Evolutionary conservation across 2,888 invertebrate genomes (phyloP).

Genomic region (Xylota segnis): DNA sequence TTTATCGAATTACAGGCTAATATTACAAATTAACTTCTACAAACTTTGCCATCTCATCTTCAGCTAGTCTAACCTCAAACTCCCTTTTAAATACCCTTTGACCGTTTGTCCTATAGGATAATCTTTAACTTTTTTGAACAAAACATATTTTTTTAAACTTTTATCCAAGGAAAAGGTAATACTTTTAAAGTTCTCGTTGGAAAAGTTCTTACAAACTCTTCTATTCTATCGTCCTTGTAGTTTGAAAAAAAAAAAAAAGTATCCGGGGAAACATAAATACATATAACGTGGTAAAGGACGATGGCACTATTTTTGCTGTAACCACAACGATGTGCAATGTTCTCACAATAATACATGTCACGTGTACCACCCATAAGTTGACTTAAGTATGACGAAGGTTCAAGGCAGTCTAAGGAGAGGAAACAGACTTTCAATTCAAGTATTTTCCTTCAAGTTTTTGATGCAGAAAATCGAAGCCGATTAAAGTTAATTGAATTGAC

Average conservation of each 20-base stretch:
- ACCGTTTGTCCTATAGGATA: not conserved
- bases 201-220: not conserved
- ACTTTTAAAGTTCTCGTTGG: not conserved
- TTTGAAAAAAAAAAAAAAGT: too few species aligned
- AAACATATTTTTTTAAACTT: not conserved
- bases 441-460: not conserved
- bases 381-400: not conserved
- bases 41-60: not conserved
- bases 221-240: not conserved
- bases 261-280: too few species aligned
- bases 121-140: not conserved
- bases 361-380: not conserved
- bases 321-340: not conserved
- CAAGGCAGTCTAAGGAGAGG: not conserved
- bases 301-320: not conserved
- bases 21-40: not conserved
- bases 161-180: not conserved
- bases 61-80: not conserved
- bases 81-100: not conserved
- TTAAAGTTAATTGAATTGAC: slow-evolving; percentile 28
- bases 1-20: not conserved
- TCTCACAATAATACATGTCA: not conserved
- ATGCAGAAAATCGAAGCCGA: slow-evolving; percentile 18
- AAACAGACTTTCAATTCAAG: not conserved
- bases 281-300: not conserved